These are phyloP conservation scores for Pseudoips prasinana DNA, from an alignment of 2,888 invertebrate species.

Conservation along the genomic window DNA sequence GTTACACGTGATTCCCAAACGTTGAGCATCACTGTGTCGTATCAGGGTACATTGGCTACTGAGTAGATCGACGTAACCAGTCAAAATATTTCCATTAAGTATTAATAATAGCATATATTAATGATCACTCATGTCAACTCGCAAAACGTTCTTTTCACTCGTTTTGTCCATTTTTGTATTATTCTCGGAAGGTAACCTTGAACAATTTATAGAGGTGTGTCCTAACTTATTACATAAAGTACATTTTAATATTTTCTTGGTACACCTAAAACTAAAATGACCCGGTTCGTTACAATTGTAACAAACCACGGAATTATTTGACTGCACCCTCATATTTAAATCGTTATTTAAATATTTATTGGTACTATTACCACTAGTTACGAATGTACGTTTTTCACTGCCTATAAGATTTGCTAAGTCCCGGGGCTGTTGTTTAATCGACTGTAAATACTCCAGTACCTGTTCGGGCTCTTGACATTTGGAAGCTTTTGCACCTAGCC, in stretches of 20 bases:
- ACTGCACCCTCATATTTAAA: neutral
- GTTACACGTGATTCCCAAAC: constrained; percentile 1
- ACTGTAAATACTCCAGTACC: constrained; percentile 6
- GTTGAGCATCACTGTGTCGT: neutral
- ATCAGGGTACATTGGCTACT: constrained; percentile 9
- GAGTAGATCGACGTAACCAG: constrained; percentile 7
- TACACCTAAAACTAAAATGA: constrained; percentile 6
- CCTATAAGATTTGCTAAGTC: neutral
- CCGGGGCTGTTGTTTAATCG: constrained; percentile 2
- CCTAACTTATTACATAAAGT: constrained; percentile 7
- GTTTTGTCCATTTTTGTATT: neutral
- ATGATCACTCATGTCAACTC: neutral
- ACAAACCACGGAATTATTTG: neutral
- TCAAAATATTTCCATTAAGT: neutral
- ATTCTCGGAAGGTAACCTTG: constrained; percentile 1
- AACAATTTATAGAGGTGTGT: constrained; percentile 3
- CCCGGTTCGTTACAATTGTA: constrained; percentile 8
- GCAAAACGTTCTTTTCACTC: neutral
- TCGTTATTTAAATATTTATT: neutral
- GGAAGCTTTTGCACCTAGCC: constrained; percentile 4
- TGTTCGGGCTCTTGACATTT: neutral
- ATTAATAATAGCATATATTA: constrained; percentile 1
- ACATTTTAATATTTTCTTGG: constrained; percentile 8
- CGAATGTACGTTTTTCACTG: neutral
- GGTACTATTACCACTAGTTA: neutral